Conservation (phyloP, 1,140 invertebrate genomes). For the Drosophila arawakana region DNA sequence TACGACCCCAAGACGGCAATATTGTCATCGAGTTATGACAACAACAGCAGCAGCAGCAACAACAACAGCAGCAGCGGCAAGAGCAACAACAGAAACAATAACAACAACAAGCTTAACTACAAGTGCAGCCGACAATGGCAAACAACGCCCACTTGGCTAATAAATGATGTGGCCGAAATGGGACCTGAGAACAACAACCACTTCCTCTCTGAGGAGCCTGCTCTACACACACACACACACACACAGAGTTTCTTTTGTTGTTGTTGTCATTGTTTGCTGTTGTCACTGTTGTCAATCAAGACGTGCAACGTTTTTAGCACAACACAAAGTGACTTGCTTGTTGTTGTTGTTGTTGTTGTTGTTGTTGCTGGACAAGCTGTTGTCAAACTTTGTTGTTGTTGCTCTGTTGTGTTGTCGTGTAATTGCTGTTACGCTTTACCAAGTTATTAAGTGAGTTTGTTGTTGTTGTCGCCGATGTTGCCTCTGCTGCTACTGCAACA, state of each 20-base stretch:
- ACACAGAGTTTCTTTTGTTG: constrained; percentile 30
- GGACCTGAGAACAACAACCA: constrained; percentile 33
- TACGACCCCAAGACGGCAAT: constrained; percentile 41
- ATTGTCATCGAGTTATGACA: constrained; percentile 51
- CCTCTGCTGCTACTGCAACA: constrained; percentile 38
- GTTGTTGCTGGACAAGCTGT: constrained; percentile 37
- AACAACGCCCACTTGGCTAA: constrained; percentile 55
- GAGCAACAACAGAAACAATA: constrained; percentile 8
- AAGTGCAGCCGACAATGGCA: constrained; percentile 29
- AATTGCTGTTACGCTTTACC: constrained; percentile 74
- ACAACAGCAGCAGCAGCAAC: constrained; percentile 24
- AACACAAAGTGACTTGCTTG: constrained; percentile 44
- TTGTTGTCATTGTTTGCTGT: constrained; percentile 34
- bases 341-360: background rate
- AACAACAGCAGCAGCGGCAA: constrained; percentile 7
- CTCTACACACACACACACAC: constrained; percentile 27
- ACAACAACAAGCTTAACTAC: background rate
- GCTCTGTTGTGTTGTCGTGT: constrained; percentile 52
- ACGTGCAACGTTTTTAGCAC: constrained; percentile 68
- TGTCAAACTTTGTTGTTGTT: constrained; percentile 44
- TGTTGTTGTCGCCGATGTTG: constrained; percentile 38
- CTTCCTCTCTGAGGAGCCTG: constrained; percentile 18
- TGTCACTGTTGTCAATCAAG: constrained; percentile 73
- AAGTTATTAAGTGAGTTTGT: constrained; percentile 76
- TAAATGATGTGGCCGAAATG: constrained; percentile 65